Conservation (phyloP, 1,140 invertebrate genomes). For the Polypedilum vanderplanki region DNA sequence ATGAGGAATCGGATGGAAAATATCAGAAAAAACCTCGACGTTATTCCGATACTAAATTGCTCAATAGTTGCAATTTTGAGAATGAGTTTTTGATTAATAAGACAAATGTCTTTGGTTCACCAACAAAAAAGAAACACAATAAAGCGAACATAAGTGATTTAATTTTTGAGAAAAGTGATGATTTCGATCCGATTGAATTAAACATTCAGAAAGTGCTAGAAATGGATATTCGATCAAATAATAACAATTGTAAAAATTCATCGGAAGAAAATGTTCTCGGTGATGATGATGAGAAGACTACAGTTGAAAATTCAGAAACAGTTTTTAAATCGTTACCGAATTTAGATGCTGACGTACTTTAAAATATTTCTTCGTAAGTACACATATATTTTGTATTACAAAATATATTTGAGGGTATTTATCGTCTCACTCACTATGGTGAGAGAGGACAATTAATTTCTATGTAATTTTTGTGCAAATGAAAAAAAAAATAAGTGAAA, state of each 20-base stretch:
- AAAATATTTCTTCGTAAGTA: too few species aligned
- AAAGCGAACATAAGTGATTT: conserved; percentile 35
- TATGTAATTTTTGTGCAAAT: too few species aligned
- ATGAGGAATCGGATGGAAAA: conserved; percentile 31
- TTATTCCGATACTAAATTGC: conserved; percentile 47
- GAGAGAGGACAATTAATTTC: too few species aligned
- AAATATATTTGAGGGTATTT: too few species aligned
- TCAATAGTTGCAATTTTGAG: conserved; percentile 33
- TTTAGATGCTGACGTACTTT: not conserved
- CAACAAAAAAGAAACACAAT: not conserved
- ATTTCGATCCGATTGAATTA: conserved; percentile 44
- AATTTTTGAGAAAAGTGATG: conserved; percentile 43
- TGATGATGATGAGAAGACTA: not conserved
- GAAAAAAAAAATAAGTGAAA: too few species aligned
- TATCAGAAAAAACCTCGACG: conserved; percentile 40
- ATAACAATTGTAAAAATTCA: not conserved
- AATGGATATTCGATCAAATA: conserved; percentile 43
- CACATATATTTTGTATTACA: too few species aligned
- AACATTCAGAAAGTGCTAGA: conserved; percentile 48
- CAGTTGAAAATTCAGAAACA: not conserved
- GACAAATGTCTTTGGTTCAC: not conserved
- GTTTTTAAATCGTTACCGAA: not conserved
- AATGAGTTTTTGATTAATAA: conserved; percentile 28
- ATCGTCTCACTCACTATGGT: too few species aligned
- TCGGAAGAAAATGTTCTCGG: not conserved